Conservation (phyloP, 1,140 invertebrate genomes). For the Drosophila chauvacae region DNA sequence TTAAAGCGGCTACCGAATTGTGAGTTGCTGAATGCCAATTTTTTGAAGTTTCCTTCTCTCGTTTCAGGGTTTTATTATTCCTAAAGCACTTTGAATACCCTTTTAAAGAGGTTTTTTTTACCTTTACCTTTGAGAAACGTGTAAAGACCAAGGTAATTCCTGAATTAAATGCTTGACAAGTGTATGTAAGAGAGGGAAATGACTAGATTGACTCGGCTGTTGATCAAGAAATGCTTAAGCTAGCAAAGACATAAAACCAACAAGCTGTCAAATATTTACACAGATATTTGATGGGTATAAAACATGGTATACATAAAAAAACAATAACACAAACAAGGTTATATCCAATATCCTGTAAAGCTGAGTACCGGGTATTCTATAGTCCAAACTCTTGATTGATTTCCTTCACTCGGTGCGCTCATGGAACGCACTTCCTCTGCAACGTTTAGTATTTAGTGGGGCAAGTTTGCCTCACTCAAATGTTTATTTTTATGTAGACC, state of each 20-base stretch:
- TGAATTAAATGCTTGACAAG: not conserved
- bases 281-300: not conserved
- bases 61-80: not conserved
- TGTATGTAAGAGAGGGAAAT: not conserved
- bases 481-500: constrained; percentile 67
- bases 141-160: not conserved
- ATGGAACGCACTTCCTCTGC: constrained; percentile 71
- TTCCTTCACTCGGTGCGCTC: not conserved
- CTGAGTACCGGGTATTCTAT: not conserved
- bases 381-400: not conserved
- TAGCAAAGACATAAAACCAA: no score
- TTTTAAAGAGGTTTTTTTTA: not conserved
- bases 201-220: not conserved
- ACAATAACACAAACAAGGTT: not conserved
- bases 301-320: fast-evolving
- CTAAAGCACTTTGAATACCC: not conserved
- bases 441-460: constrained; percentile 62
- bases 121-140: not conserved
- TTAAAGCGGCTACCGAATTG: not conserved
- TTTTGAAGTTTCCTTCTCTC: not conserved
- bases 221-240: not conserved
- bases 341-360: not conserved
- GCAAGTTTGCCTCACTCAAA: constrained; percentile 49
- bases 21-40: not conserved
- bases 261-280: no score